Percentiles rank a stretch among this genome's conserved stretches.
Conservation (phyloP, 2,113 vertebrate species). For the Labeo rohita region DNA sequence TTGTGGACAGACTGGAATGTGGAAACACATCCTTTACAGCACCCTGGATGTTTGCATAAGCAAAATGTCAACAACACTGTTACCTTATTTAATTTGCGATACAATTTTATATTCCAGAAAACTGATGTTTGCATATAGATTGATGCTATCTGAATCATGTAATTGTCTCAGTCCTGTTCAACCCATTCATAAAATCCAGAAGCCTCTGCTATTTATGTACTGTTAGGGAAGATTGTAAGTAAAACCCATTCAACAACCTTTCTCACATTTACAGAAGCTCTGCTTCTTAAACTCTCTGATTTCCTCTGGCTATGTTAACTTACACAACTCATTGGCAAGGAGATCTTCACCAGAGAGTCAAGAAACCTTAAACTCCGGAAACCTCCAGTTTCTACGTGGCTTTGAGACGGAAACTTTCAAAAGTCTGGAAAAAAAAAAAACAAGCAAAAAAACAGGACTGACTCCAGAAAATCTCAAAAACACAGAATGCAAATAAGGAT, state of each 20-base stretch:
- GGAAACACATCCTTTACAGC: neutral
- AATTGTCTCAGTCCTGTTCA: neutral
- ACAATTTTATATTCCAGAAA: neutral
- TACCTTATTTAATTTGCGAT: neutral
- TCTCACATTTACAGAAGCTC: neutral
- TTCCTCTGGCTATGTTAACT: neutral
- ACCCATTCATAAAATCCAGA: neutral
- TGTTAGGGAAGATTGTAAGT: neutral
- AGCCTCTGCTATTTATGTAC: neutral
- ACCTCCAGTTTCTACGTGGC: neutral
- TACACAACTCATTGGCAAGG: neutral
- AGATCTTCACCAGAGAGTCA: neutral
- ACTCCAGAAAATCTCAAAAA: no score
- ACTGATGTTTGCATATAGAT: neutral
- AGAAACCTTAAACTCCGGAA: neutral
- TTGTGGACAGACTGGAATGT: slow-evolving; percentile 9
- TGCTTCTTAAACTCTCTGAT: neutral
- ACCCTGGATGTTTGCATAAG: neutral
- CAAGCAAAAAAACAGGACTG: neutral
- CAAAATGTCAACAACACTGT: neutral
- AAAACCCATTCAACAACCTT: neutral
- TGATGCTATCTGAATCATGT: neutral
- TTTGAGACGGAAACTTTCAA: neutral
- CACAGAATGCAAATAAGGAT: no score
- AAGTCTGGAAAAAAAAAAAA: neutral